Base-by-base conservation (phyloP, 2,113 vertebrate genomes). In the Nothobranchius kuhntae region DNA sequence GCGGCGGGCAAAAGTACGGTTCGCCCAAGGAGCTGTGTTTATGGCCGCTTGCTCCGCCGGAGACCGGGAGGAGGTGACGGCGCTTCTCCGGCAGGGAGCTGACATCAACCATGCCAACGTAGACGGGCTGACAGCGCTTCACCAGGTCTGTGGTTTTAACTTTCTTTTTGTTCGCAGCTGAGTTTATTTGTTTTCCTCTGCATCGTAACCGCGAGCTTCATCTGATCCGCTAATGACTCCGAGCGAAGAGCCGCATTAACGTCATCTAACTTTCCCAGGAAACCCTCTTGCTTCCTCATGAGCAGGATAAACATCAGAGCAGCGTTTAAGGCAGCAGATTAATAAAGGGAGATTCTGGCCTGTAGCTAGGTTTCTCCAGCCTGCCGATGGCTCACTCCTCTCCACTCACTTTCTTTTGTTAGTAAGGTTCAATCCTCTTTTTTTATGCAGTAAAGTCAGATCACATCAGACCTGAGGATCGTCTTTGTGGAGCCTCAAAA, bases 11-110 rank as follows among this genome's bases (percentile, higher is more conserved):
- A 90, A 86, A 71, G 94, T 95, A 40, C 91, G 93, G 35, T 95
- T 95, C 86, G 91, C 92, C 12, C 93, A 94, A 59, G 94, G 94
- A 51, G 94, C 94, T 0, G 94, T 94, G 86, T 95, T 95, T 58
- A 94, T 95, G 94, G 94, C 94, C 65, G 93, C 93, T 69, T 95
- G 94, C 81, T 94, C 94, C 75, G 92, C 93, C 81, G 94, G 93
- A 47, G 94, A 95, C 89, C 90, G 77, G 82, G 94, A 94, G 53
- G 94, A 95, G 91, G 94, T 95, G 58, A 89, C 91, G 30, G 87
- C 81, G 50, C 87, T 95, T 61, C 89, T 95, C 66, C 81, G 90
- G 9, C 93, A 93, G 80, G 94, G 94, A 85, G 93, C 93, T 48
- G 92, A 93, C 77, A 94, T 95, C 86, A 94, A 94, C 88, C 90